Percentiles rank a stretch among this genome's conserved stretches.
phyloP scores from a whole-genome alignment of 2,113 vertebrate species.

The Notarius quadriscutis region DNA sequence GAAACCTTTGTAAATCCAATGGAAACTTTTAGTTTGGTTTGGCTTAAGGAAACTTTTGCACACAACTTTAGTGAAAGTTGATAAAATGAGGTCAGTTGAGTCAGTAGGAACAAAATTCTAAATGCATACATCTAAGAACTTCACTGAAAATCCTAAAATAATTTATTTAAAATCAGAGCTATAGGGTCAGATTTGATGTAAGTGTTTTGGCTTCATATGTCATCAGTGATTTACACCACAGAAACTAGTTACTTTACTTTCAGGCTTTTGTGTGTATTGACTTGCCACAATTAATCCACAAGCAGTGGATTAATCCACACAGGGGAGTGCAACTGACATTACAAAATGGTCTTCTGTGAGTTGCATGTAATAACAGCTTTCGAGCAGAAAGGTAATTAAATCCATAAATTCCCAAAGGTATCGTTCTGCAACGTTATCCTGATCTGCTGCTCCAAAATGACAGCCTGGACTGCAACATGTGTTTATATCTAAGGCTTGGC shows the following conservation, averaged over 20 bases:
- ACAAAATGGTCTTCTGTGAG: not conserved
- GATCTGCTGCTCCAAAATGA: not conserved
- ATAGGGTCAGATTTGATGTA: no score
- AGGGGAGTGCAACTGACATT: not conserved
- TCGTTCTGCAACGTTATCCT: not conserved
- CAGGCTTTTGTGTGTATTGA: not conserved
- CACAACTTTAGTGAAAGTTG: not conserved
- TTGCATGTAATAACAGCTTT: not conserved
- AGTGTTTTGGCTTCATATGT: no score
- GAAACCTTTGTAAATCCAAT: not conserved
- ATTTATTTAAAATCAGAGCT: no score
- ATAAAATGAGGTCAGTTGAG: not conserved
- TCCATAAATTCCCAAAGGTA: not conserved
- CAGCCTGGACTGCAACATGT: not conserved
- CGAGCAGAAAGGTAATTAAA: not conserved
- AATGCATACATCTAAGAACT: not conserved
- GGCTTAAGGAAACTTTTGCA: not conserved
- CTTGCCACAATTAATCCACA: not conserved
- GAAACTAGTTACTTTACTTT: not conserved
- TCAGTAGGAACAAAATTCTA: not conserved
- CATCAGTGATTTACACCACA: not conserved
- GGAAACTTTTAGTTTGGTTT: not conserved
- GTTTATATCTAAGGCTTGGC: not conserved
- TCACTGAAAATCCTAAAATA: not conserved
- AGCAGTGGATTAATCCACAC: not conserved